A percentile compares a stretch with the other conserved stretches of the same genome.
Conservation (phyloP, 2,113 vertebrate species). For the Apus apus region DNA sequence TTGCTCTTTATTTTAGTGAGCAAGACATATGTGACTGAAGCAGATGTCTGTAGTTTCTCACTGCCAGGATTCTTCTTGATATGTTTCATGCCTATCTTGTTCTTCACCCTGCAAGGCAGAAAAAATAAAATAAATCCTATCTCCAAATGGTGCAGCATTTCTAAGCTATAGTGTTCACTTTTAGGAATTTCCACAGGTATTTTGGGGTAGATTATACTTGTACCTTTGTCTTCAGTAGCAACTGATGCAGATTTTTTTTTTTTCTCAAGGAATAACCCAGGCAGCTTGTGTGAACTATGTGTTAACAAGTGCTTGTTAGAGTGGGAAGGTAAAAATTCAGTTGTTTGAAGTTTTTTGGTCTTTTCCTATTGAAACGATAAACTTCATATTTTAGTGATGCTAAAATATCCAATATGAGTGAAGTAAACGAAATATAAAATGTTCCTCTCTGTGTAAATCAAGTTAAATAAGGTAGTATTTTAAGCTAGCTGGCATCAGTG, state of each 20-base stretch:
- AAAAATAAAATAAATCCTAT: neutral
- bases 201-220: neutral
- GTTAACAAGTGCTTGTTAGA: neutral
- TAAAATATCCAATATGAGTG: neutral
- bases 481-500: neutral
- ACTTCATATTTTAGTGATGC: neutral
- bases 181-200: neutral
- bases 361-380: neutral
- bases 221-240: neutral
- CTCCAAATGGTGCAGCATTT: neutral
- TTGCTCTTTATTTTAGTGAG: conserved; percentile 32
- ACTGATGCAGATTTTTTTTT: neutral
- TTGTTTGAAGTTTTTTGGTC: neutral
- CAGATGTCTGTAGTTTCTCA: conserved; percentile 39
- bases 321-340: neutral
- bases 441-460: neutral
- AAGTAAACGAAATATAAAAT: neutral
- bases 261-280: neutral
- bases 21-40: neutral
- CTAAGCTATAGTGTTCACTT: neutral
- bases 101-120: neutral
- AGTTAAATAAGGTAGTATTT: neutral
- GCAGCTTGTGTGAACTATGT: neutral
- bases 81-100: conserved; percentile 14
- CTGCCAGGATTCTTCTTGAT: neutral